Evolutionary conservation across 2,113 vertebrate genomes (phyloP).

Genomic region (Microcebus jonahi): DNA sequence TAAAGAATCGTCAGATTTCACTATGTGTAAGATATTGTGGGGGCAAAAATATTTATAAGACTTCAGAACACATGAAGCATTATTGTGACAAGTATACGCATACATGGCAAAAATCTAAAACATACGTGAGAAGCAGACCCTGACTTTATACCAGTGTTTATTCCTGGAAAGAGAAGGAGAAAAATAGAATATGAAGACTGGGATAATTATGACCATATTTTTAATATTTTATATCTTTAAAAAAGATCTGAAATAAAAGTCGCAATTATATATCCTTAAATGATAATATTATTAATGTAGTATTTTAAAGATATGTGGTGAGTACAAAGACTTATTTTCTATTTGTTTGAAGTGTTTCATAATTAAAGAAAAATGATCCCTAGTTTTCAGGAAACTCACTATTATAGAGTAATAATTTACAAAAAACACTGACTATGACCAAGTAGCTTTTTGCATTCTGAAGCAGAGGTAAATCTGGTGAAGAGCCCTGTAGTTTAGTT

Average conservation of each 20-base stretch:
- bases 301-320: not conserved
- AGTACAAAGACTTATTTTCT: not conserved
- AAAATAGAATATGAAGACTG: rapidly evolving
- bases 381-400: not conserved
- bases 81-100: rapidly evolving
- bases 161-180: not conserved
- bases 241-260: not conserved
- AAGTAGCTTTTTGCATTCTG: not conserved
- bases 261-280: not conserved
- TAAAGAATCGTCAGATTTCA: not conserved
- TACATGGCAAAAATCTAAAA: not conserved
- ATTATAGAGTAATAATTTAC: not conserved
- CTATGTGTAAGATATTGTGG: not conserved
- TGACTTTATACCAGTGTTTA: not conserved
- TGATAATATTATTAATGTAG: not conserved
- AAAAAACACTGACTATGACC: not conserved
- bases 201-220: not conserved
- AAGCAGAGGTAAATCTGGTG: not conserved
- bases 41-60: not conserved
- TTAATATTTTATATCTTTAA: not conserved
- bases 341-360: not conserved
- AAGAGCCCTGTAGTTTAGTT: not conserved
- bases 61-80: not conserved
- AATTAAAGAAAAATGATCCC: not conserved
- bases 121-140: not conserved